Conservation (phyloP, 2,888 invertebrate species). For the Trichopoda pennipes region DNA sequence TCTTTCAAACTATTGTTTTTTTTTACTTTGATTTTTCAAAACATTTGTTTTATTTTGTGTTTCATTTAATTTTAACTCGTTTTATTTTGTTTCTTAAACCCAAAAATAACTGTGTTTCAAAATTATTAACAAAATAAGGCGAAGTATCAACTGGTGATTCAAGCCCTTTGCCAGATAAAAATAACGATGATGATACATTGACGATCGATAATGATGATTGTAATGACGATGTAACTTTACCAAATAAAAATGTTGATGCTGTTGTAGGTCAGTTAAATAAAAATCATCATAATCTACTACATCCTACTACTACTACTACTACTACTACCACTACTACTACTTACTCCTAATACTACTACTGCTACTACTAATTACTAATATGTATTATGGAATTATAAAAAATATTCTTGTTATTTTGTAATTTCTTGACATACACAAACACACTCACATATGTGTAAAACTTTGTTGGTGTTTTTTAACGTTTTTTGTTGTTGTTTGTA, state of each 20-base stretch:
- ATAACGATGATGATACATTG: slow-evolving; percentile 76
- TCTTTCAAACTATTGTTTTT: slow-evolving; percentile 22
- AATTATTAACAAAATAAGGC: slow-evolving; percentile 75
- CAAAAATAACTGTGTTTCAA: slow-evolving; percentile 58
- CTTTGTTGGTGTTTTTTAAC: slow-evolving; percentile 31
- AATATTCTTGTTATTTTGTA: slow-evolving; percentile 67
- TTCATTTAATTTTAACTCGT: slow-evolving; percentile 51
- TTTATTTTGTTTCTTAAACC: slow-evolving; percentile 56
- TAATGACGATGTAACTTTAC: slow-evolving; percentile 78
- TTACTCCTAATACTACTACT: slow-evolving; percentile 27
- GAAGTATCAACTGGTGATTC: slow-evolving; percentile 81
- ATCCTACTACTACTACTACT: slow-evolving; percentile 49
- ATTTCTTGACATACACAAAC: slow-evolving; percentile 41
- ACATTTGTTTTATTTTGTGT: slow-evolving; percentile 34
- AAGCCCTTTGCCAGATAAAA: slow-evolving; percentile 80
- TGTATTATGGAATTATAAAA: slow-evolving; percentile 27
- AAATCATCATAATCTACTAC: slow-evolving; percentile 68
- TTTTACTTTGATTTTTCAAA: neutral
- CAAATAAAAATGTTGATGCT: slow-evolving; percentile 76
- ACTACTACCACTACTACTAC: slow-evolving; percentile 35
- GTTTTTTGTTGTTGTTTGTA: slow-evolving; percentile 22
- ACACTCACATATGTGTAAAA: slow-evolving; percentile 27
- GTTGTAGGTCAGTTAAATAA: slow-evolving; percentile 80
- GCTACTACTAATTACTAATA: slow-evolving; percentile 30
- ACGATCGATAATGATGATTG: slow-evolving; percentile 76